A percentile compares a stretch with the other conserved stretches of the same genome.
Conservation (phyloP, 92 coral and sea anemone genomes). For the Porites evermanni region DNA sequence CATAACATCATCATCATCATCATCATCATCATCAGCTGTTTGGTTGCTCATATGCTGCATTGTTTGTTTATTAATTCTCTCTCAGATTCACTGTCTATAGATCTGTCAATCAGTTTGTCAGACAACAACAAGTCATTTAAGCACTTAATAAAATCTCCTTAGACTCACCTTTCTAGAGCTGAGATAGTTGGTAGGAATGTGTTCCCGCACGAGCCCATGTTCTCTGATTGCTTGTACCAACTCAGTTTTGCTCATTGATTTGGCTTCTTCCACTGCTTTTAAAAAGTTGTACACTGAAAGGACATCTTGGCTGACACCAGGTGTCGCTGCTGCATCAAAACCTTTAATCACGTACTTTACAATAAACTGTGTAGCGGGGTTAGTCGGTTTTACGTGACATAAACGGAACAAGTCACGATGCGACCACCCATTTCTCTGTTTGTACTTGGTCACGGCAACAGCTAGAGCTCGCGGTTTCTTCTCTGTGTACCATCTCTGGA, state of each 20-base stretch:
- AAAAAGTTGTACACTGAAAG: slow-evolving; percentile 65
- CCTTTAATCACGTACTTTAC: slow-evolving; percentile 77
- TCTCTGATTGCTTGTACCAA: slow-evolving; percentile 69
- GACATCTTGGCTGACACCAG: slow-evolving; percentile 76
- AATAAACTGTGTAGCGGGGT: slow-evolving; percentile 77
- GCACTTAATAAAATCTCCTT: no score
- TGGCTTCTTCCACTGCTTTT: slow-evolving; percentile 75
- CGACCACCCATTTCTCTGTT: slow-evolving; percentile 93
- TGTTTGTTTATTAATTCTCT: no score
- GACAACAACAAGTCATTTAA: background rate
- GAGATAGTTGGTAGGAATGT: slow-evolving; percentile 85
- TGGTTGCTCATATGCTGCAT: no score
- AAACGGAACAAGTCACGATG: slow-evolving; percentile 88
- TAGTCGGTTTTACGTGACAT: slow-evolving; percentile 85
- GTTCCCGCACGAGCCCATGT: slow-evolving; percentile 88
- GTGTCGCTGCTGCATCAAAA: slow-evolving; percentile 65
- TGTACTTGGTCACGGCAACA: slow-evolving; percentile 88
- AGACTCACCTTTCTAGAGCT: slow-evolving; percentile 67
- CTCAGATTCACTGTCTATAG: no score
- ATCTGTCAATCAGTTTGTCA: no score
- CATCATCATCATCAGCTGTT: no score
- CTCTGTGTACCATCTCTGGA: slow-evolving; percentile 89
- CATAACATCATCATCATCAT: no score
- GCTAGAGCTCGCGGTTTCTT: slow-evolving; percentile 83
- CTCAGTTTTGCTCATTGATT: slow-evolving; percentile 66